Percentiles rank a stretch among this genome's conserved stretches.
Evolutionary conservation across 2,113 vertebrate genomes (phyloP).

Genomic region (Mesocricetus auratus): DNA sequence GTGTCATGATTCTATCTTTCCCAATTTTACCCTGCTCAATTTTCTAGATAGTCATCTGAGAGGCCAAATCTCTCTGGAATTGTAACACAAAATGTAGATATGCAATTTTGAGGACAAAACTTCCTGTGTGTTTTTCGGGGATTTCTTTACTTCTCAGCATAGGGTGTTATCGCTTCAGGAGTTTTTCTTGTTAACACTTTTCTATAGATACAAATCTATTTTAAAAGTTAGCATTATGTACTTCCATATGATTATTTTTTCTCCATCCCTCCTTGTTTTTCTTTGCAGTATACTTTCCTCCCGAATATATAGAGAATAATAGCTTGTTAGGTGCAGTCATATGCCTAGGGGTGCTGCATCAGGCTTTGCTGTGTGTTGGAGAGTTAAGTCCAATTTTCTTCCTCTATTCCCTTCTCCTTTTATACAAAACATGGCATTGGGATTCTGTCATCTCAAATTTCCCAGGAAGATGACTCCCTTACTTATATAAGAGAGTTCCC

Average conservation of each 20-base stretch:
- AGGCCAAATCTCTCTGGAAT: neutral
- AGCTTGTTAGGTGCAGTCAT: neutral
- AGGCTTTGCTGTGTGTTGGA: neutral
- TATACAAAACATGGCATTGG: neutral
- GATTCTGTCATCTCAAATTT: neutral
- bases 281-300: neutral
- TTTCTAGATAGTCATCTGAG: neutral
- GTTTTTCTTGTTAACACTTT: neutral
- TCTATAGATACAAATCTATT: neutral
- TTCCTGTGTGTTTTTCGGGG: neutral
- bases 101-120: neutral
- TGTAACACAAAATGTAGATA: neutral
- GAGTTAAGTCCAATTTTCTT: neutral
- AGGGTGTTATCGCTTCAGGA: neutral
- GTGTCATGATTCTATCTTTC: neutral
- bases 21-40: too few relatives aligned
- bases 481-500: neutral
- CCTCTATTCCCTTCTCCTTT: neutral
- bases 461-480: neutral
- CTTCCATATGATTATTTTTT: neutral
- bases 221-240: neutral
- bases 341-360: neutral
- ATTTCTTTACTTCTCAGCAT: neutral
- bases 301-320: neutral
- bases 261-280: neutral